phyloP scores from a whole-genome alignment of 1,140 invertebrate genomes.

The Zaprionus nigranus region DNA sequence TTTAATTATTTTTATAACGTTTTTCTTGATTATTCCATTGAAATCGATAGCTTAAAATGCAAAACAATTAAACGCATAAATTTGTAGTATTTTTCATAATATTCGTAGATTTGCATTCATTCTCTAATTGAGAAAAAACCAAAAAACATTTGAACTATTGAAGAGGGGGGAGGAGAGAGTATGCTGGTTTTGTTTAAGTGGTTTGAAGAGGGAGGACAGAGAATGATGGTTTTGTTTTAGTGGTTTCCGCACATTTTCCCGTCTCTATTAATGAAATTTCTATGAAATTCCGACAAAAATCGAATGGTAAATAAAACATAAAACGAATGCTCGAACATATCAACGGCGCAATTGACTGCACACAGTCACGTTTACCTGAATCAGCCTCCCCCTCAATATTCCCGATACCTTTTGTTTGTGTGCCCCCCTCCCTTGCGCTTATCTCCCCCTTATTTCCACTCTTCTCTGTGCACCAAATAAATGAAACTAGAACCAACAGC shows the following conservation, averaged over 20 bases:
- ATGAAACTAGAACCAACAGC: constrained; percentile 28
- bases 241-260: not conserved
- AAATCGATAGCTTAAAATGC: too few relatives aligned
- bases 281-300: constrained; percentile 14
- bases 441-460: not conserved
- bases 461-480: constrained; percentile 8
- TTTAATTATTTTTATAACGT: too few relatives aligned
- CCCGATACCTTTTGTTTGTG: too few relatives aligned
- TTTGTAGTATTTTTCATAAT: not conserved
- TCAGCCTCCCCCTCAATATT: not conserved
- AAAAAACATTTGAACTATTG: not conserved
- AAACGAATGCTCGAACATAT: not conserved
- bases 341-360: not conserved
- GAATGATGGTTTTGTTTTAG: not conserved
- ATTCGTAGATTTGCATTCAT: not conserved
- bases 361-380: not conserved
- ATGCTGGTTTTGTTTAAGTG: not conserved
- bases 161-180: not conserved
- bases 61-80: too few relatives aligned
- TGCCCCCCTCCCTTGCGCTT: not conserved
- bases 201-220: too few relatives aligned
- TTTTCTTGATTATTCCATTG: too few relatives aligned
- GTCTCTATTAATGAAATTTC: constrained; percentile 20
- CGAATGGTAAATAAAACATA: not conserved
- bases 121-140: not conserved